Conservation (phyloP, 2,888 invertebrate species). For the Mythimna impura region DNA sequence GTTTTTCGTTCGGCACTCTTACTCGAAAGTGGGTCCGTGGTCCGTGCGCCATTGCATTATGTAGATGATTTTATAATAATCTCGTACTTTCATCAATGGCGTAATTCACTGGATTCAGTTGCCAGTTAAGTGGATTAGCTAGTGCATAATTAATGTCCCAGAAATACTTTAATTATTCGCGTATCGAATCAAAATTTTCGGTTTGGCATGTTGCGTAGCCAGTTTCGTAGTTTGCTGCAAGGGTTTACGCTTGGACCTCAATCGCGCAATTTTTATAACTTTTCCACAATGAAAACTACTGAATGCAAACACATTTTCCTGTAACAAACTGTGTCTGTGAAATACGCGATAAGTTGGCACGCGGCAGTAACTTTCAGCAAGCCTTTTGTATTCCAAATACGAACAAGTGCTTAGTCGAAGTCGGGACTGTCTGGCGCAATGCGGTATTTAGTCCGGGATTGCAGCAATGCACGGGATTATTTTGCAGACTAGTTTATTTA, state of each 20-base stretch:
- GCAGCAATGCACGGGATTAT: constrained; percentile 37
- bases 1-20: constrained; percentile 58
- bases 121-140: constrained; percentile 57
- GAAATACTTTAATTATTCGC: constrained; percentile 45
- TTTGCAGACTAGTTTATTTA: constrained; percentile 22
- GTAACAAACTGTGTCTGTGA: constrained; percentile 44
- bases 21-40: constrained; percentile 60
- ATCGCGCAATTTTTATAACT: background rate
- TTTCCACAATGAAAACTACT: constrained; percentile 22
- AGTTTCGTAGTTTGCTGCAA: background rate
- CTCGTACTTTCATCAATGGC: constrained; percentile 69
- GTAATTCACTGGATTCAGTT: constrained; percentile 63
- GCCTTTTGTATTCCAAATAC: constrained; percentile 48
- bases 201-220: constrained; percentile 6
- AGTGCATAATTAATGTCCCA: constrained; percentile 54
- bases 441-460: constrained; percentile 53
- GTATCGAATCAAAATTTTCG: constrained; percentile 30
- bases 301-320: constrained; percentile 31
- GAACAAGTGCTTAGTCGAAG: constrained; percentile 31
- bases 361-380: constrained; percentile 39
- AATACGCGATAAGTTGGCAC: constrained; percentile 53
- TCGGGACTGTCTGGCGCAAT: constrained; percentile 59
- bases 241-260: background rate
- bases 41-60: constrained; percentile 59
- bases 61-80: constrained; percentile 67